Percentiles rank a stretch among this genome's conserved stretches.
Evolutionary conservation across 2,888 invertebrate genomes (phyloP).

Genomic region (Lasioglossum zephyrum): DNA sequence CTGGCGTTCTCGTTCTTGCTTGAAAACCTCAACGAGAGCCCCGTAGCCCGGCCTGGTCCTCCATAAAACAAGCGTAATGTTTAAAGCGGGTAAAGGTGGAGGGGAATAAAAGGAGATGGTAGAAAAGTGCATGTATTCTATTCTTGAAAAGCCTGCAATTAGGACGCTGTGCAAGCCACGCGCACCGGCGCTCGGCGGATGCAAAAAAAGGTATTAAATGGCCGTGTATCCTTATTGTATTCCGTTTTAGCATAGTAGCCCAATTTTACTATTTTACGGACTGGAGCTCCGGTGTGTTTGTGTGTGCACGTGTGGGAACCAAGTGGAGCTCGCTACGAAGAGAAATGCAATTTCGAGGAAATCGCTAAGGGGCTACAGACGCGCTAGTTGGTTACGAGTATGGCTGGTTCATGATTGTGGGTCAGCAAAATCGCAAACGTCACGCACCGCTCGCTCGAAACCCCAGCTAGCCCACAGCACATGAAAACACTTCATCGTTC

Average conservation of each 20-base stretch:
- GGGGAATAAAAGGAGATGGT: neutral
- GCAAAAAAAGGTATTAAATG: conserved; percentile 45
- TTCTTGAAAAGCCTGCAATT: conserved; percentile 58
- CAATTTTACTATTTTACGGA: conserved; percentile 63
- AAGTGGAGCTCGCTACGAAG: conserved; percentile 15
- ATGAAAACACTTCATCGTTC: conserved; percentile 44
- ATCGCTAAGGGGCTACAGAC: conserved; percentile 52
- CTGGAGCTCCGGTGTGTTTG: neutral
- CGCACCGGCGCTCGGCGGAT: neutral
- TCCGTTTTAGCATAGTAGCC: conserved; percentile 52
- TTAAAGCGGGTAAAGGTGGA: neutral
- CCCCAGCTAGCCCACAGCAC: neutral
- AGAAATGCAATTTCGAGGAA: conserved; percentile 59
- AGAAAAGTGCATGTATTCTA: conserved; percentile 6
- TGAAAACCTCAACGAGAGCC: conserved; percentile 24
- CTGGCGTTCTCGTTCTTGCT: neutral
- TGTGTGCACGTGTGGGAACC: neutral
- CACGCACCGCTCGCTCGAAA: conserved; percentile 45
- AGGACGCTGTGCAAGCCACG: conserved; percentile 34
- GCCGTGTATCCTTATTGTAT: conserved; percentile 63
- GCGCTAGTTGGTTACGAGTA: conserved; percentile 27
- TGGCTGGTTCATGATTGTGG: conserved; percentile 34
- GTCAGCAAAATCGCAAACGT: conserved; percentile 17
- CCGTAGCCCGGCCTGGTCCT: neutral
- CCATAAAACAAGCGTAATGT: conserved; percentile 24